Conservation (phyloP, 2,888 invertebrate species). For the Drosophila emarginata region DNA sequence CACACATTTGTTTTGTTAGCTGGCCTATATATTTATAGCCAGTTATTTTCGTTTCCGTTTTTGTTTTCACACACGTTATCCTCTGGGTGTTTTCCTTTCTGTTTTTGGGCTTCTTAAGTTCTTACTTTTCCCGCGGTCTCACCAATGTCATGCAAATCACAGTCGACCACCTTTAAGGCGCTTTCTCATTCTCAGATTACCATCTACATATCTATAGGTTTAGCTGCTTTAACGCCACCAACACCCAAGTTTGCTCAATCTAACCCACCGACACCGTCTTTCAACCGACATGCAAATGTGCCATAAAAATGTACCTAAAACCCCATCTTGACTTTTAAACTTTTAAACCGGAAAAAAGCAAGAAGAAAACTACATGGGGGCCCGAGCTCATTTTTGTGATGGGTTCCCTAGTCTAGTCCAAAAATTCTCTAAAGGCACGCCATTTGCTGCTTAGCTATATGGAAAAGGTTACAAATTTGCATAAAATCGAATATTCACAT, state of each 20-base stretch:
- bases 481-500: constrained; percentile 66
- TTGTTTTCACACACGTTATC: not conserved
- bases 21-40: constrained; percentile 38
- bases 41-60: constrained; percentile 43
- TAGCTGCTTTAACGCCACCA: constrained; percentile 17
- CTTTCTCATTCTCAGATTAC: constrained; percentile 40
- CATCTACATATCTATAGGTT: constrained; percentile 63
- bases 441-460: constrained; percentile 39
- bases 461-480: constrained; percentile 69
- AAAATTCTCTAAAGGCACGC: constrained; percentile 56
- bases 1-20: constrained; percentile 14
- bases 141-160: constrained; percentile 43
- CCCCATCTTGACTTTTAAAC: constrained; percentile 63
- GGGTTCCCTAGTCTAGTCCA: constrained; percentile 14
- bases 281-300: constrained; percentile 51
- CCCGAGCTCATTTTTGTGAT: not conserved
- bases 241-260: not conserved
- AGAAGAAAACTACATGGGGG: constrained; percentile 38
- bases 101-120: not conserved
- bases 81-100: not conserved
- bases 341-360: constrained; percentile 57
- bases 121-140: constrained; percentile 16
- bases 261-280: constrained; percentile 12
- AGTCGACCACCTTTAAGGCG: constrained; percentile 11
- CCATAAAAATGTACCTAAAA: constrained; percentile 39